phyloP scores from a whole-genome alignment of 2,888 invertebrate species.

The Drosophila koepferae region DNA sequence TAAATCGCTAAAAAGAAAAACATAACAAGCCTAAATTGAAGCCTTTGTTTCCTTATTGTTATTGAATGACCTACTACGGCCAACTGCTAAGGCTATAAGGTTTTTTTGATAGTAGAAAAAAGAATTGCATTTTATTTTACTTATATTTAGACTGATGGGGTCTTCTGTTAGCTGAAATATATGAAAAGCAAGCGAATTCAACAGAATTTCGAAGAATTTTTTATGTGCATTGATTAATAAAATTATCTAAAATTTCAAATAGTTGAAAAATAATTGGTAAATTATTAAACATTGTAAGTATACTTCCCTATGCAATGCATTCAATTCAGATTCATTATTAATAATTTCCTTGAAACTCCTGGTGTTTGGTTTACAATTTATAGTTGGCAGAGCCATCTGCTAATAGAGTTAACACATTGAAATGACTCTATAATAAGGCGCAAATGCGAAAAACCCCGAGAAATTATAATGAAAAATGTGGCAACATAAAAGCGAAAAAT shows the following conservation, averaged over 20 bases:
- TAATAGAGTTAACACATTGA: conserved; percentile 48
- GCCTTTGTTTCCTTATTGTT: background rate
- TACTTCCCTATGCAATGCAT: background rate
- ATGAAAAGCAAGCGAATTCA: too few species aligned
- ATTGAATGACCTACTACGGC: background rate
- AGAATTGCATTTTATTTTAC: too few species aligned
- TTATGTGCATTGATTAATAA: background rate
- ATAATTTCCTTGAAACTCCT: background rate
- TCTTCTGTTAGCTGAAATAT: too few species aligned
- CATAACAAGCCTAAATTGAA: too few species aligned
- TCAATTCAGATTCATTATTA: background rate
- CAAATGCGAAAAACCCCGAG: conserved; percentile 33
- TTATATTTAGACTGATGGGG: too few species aligned
- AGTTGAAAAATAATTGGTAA: too few species aligned
- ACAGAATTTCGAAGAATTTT: too few species aligned
- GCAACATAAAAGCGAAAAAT: conserved; percentile 35
- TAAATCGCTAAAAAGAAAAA: background rate
- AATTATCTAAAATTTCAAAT: background rate
- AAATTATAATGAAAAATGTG: conserved; percentile 57
- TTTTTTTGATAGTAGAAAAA: too few species aligned
- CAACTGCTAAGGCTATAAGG: background rate
- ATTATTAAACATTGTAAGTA: background rate
- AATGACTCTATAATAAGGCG: conserved; percentile 33
- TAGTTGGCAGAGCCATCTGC: conserved; percentile 36
- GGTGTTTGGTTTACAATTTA: background rate